Evolutionary conservation across 2,888 invertebrate genomes (phyloP).

Genomic region (Lochmaea capreae): DNA sequence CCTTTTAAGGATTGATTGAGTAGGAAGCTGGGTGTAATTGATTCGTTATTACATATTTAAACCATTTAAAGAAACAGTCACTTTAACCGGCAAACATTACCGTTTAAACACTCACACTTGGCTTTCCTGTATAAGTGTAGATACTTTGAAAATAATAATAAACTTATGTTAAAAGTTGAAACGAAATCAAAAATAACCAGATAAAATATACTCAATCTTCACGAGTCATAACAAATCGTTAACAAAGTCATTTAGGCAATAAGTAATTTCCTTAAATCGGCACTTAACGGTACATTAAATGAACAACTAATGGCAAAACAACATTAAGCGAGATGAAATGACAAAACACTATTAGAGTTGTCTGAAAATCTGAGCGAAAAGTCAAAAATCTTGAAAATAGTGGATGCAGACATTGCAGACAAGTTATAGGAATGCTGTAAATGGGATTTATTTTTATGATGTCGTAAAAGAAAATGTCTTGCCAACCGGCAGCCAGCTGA

Average conservation of each 20-base stretch:
- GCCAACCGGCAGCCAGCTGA: slow-evolving; percentile 50
- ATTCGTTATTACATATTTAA: no score
- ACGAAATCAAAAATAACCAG: background rate
- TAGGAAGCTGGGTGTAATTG: no score
- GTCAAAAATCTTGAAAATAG: slow-evolving; percentile 43
- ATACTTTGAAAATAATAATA: background rate
- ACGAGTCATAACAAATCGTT: slow-evolving; percentile 39
- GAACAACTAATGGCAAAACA: slow-evolving; percentile 43
- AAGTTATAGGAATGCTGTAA: slow-evolving; percentile 43
- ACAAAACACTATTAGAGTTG: slow-evolving; percentile 35
- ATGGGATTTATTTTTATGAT: slow-evolving; percentile 52
- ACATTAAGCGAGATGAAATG: slow-evolving; percentile 41
- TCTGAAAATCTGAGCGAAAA: slow-evolving; percentile 42
- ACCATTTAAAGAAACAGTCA: no score
- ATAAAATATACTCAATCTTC: slow-evolving; percentile 9
- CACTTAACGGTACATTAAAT: slow-evolving; percentile 34
- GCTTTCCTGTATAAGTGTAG: background rate
- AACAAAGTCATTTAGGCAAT: slow-evolving; percentile 31
- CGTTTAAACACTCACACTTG: no score
- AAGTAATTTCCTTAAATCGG: slow-evolving; percentile 40
- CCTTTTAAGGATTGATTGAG: no score
- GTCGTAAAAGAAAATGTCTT: slow-evolving; percentile 53
- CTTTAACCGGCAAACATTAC: no score
- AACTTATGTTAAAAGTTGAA: background rate
- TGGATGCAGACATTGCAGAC: slow-evolving; percentile 39